phyloP scores from a whole-genome alignment of 2,113 vertebrate genomes.

The Syrrhaptes paradoxus region DNA sequence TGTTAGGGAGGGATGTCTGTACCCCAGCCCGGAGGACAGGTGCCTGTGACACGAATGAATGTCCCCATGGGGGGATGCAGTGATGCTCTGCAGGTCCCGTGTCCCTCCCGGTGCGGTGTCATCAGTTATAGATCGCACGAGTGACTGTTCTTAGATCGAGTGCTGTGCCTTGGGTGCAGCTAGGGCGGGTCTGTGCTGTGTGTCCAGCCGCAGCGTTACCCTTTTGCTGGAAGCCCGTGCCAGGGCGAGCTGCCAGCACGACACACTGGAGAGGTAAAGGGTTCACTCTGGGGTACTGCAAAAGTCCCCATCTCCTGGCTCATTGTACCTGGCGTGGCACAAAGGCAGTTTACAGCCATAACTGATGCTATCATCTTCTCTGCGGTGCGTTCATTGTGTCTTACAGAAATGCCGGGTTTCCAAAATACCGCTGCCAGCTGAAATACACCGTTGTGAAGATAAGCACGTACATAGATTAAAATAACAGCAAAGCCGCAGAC shows the following conservation, averaged over 20 bases:
- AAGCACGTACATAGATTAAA: fast-evolving
- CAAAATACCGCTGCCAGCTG: background rate
- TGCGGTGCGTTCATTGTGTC: background rate
- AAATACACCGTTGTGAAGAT: background rate
- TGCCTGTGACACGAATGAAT: background rate
- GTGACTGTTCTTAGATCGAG: background rate
- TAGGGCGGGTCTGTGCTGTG: background rate
- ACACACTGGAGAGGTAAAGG: background rate
- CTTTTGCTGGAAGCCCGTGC: too few species aligned
- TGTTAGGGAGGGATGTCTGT: background rate
- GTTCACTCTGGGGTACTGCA: background rate
- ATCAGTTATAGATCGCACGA: background rate
- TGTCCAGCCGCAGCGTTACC: background rate
- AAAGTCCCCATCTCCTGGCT: background rate
- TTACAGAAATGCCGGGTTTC: background rate
- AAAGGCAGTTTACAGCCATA: background rate
- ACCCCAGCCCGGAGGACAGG: background rate
- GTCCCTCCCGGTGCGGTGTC: background rate
- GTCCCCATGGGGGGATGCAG: background rate
- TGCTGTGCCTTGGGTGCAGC: too few species aligned
- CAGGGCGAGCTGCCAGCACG: background rate
- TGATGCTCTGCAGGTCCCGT: background rate
- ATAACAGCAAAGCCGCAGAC: background rate
- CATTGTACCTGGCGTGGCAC: fast-evolving
- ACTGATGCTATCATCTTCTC: background rate